phyloP scores from a whole-genome alignment of 2,888 invertebrate species.

The Drosophila emarginata region DNA sequence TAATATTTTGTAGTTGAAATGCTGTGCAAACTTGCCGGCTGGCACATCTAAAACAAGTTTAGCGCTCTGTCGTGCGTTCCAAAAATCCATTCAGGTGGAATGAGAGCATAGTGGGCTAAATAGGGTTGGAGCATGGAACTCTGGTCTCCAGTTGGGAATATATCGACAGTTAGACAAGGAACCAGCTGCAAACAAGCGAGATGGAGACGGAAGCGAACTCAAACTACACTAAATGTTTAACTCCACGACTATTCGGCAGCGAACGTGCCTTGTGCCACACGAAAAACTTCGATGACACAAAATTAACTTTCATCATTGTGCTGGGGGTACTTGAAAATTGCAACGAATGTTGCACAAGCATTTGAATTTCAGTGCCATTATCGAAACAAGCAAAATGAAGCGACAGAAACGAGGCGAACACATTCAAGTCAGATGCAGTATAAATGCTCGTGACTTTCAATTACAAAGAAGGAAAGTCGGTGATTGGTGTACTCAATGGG shows the following conservation, averaged over 20 bases:
- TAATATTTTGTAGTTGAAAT: slow-evolving; percentile 8
- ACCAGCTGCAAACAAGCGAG: slow-evolving; percentile 4
- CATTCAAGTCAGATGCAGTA: slow-evolving; percentile 39
- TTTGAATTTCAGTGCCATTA: slow-evolving; percentile 45
- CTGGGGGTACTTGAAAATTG: slow-evolving; percentile 28
- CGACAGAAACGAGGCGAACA: slow-evolving; percentile 5
- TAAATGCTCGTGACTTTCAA: slow-evolving; percentile 51
- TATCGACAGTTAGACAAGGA: not conserved
- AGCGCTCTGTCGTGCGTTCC: slow-evolving; percentile 53
- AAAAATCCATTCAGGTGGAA: slow-evolving; percentile 63
- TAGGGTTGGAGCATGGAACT: slow-evolving; percentile 10
- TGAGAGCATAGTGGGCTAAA: slow-evolving; percentile 33
- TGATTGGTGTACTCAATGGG: slow-evolving; percentile 47
- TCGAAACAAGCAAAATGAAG: slow-evolving; percentile 17
- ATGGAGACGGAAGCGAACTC: not conserved
- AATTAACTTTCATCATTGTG: slow-evolving; percentile 55
- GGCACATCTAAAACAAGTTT: slow-evolving; percentile 40
- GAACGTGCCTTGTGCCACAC: slow-evolving; percentile 55
- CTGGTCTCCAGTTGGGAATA: not conserved
- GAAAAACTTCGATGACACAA: slow-evolving; percentile 52
- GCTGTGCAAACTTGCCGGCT: slow-evolving; percentile 8
- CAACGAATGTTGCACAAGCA: slow-evolving; percentile 40
- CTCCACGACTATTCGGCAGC: slow-evolving; percentile 34
- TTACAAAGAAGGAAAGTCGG: slow-evolving; percentile 49
- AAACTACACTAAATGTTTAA: not conserved